phyloP scores from a whole-genome alignment of 37 sponge, comb jelly and placozoan genomes.

The Haliclona indistincta region DNA sequence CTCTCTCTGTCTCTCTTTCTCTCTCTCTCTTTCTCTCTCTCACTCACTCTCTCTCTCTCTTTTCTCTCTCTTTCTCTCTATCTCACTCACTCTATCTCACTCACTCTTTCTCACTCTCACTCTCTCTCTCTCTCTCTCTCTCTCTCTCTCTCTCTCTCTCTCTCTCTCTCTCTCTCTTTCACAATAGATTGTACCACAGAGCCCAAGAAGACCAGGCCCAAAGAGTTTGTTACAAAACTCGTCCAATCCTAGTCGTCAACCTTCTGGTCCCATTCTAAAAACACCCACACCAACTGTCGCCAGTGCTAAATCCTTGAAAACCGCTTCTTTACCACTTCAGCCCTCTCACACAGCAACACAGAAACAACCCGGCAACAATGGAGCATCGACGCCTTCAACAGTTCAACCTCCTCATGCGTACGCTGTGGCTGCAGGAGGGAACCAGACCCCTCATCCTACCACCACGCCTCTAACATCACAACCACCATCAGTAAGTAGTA shows the following conservation, averaged over 20 bases:
- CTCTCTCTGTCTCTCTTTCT: not conserved
- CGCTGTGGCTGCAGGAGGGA: not conserved
- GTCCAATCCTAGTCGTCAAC: too few species aligned
- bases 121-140: not conserved
- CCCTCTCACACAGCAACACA: not conserved
- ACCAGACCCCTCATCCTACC: too few species aligned
- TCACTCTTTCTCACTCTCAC: not conserved
- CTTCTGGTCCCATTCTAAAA: not conserved
- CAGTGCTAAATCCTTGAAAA: too few species aligned
- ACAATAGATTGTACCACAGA: not conserved
- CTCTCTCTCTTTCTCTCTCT: not conserved
- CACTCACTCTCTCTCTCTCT: not conserved
- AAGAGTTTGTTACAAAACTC: too few species aligned
- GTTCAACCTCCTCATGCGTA: not conserved
- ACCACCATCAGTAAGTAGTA: too few species aligned
- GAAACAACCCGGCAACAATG: not conserved
- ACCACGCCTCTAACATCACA: too few species aligned
- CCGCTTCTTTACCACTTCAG: not conserved
- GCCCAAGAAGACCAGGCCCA: constrained; percentile 6
- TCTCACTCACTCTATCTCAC: not conserved
- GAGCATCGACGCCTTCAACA: not conserved
- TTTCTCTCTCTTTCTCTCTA: not conserved
- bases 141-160: not conserved
- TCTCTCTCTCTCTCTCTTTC: not conserved
- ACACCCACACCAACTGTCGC: too few species aligned